Evolutionary conservation across 2,113 vertebrate genomes (phyloP), one percentile per base, ranked within the genome.

Genomic region (Sphaerodactylus townsendi): DNA sequence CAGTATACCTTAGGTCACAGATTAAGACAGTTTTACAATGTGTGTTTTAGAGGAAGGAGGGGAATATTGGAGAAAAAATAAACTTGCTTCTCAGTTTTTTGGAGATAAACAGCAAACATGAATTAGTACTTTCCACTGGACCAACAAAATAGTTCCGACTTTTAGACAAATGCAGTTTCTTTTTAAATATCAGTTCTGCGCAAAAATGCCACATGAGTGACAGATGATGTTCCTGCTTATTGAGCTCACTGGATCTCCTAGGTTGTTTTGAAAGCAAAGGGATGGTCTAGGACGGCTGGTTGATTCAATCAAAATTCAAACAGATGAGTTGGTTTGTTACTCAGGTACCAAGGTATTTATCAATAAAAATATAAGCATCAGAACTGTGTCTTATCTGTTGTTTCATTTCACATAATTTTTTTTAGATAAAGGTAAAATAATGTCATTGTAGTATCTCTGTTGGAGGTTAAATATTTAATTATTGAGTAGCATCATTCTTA

Each of bases 81-180:
- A 77, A 84, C 35, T 79, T 88, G 68, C 76, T 79, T 89, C 30
- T 76, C 81, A 89, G 72, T 79, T 87, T 65, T 83, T 53, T 66
- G 25, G 25, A 39, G 17, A 39, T n/a, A 30, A 14, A 83, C 8
- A 48, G 7, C 35, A 68, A 80, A 88, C 81, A 84, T 85, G 85
- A 85, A 82, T n/a, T 53, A 78, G 82, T 39, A n/a, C 86, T 80
- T 91, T 84, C 86, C 80, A 87, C 91, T 81, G 68, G 37, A n/a
- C 10, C 59, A 64, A 17, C 39, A 14, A 56, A n/a, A 19, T 23
- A 21, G 53, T 56, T 56, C 23, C 53, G 23, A 56, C 53, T 77
- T 77, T 79, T 39, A 79, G n/a, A 21, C 81, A 37, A 64, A 48
- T 17, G 23, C 37, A 39, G 1, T 39, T 11, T 21, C 23, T 11